Conservation (phyloP, 2,888 invertebrate genomes). For the Tethea ocularis region DNA sequence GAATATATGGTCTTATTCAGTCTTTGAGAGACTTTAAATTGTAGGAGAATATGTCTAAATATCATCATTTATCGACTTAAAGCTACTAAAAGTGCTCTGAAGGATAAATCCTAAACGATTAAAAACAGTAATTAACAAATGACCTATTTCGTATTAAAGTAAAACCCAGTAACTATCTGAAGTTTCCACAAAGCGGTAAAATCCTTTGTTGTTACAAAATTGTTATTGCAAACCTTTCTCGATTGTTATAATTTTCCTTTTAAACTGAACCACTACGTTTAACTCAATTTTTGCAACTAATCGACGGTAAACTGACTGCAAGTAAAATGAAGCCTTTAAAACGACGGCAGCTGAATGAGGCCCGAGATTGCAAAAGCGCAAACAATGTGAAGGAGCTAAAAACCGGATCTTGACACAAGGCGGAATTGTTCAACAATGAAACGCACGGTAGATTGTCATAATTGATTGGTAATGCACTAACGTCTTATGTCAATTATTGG, state of each 20-base stretch:
- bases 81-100: neutral
- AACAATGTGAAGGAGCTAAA: constrained; percentile 1
- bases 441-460: neutral
- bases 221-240: neutral
- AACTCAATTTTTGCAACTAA: constrained; percentile 2
- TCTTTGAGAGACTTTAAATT: no score
- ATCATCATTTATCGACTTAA: no score
- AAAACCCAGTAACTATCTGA: neutral
- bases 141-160: neutral
- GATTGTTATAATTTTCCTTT: constrained; percentile 1
- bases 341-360: neutral
- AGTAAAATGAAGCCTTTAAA: constrained; percentile 1
- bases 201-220: neutral
- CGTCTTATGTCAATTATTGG: neutral
- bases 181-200: constrained; percentile 1
- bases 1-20: no score
- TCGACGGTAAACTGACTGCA: constrained; percentile 3
- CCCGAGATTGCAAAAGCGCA: neutral
- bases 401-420: constrained; percentile 9
- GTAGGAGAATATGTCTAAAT: no score
- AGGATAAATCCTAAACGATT: neutral
- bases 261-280: neutral
- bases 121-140: neutral
- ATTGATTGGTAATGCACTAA: neutral
- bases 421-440: neutral